Evolutionary conservation across 2,888 invertebrate species (phyloP), one percentile per base, ranked within the genome.

Genomic region (Lysandra coridon): DNA sequence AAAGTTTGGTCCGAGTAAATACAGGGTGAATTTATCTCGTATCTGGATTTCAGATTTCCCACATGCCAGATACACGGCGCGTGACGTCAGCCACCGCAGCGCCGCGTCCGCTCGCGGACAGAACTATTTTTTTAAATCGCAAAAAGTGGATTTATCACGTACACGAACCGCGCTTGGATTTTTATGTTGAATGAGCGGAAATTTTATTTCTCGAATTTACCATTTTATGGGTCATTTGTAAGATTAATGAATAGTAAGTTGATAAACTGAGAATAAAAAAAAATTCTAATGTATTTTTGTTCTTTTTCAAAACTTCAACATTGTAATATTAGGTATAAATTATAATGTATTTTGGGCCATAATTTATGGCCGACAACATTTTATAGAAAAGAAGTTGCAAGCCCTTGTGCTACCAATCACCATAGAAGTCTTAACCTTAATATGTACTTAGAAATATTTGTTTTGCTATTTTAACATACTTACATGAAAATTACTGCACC

Each of bases 61-160:
- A 60, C 79, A 79, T 60, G 74, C 74, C 79, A 79, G 79, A 74
- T 62, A 74, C 79, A 79, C 49, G 62, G 80, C 62, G 80, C 80
- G 80, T 82, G 82, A 82, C 82, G 80, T 80, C 80, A 75, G 60
- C 74, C 44, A 80, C 82, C 82, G 79, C 82, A 81, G 69, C 79
- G 57, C 74, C 53, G 79, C 53, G 62, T 77, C 79, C 44, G 78
- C 74, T 77, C 73, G 60, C 60, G 62, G 62, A 79, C 75, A 74
- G 79, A 57, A 49, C 74, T 73, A 78, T 75, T 79, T 74, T 77
- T 78, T 44, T 78, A 30, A 69, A 69, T 23, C 40, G 30, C 60
- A 78, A 78, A 69, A 78, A 64, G 64, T 23, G 40, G 30, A 78
- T 69, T 30, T 78, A 69, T 78, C 62, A 78, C 44, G 69, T 78